A percentile compares a stretch with the other conserved stretches of the same genome.
phyloP scores from a whole-genome alignment of 2,113 vertebrate species.

The Burhinus oedicnemus region DNA sequence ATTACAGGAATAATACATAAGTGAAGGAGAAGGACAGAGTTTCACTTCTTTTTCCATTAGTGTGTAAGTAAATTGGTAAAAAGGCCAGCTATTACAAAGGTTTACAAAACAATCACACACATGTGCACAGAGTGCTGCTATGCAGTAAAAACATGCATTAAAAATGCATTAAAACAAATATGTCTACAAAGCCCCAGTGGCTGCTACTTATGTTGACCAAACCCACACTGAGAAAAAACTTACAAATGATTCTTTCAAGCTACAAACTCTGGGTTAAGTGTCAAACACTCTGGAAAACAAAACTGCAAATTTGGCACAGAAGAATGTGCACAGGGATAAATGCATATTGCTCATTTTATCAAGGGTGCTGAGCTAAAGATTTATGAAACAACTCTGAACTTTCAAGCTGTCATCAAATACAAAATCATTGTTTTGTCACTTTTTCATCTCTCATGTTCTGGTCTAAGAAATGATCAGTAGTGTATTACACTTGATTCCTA shows the following conservation, averaged over 20 bases:
- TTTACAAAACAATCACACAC: not conserved
- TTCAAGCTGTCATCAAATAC: not conserved
- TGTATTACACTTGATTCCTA: not conserved
- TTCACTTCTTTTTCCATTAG: not conserved
- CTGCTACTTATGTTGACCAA: not conserved
- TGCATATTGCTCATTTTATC: not conserved
- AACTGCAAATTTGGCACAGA: not conserved
- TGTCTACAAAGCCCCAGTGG: not conserved
- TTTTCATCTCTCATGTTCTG: not conserved
- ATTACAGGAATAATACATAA: not conserved
- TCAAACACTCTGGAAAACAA: not conserved
- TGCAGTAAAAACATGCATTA: not conserved
- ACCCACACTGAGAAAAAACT: not conserved
- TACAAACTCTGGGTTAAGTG: not conserved
- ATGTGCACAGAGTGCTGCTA: not conserved
- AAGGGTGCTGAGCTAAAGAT: not conserved
- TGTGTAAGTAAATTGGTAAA: not conserved
- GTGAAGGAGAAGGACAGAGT: not conserved
- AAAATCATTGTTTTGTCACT: not conserved
- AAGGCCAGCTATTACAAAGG: not conserved
- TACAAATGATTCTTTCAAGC: not conserved
- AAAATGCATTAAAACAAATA: rapidly evolving
- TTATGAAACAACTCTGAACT: not conserved
- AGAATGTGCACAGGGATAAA: not conserved
- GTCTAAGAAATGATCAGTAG: not conserved